phyloP scores from a whole-genome alignment of 1,140 invertebrate species.

The Colletes gigas region DNA sequence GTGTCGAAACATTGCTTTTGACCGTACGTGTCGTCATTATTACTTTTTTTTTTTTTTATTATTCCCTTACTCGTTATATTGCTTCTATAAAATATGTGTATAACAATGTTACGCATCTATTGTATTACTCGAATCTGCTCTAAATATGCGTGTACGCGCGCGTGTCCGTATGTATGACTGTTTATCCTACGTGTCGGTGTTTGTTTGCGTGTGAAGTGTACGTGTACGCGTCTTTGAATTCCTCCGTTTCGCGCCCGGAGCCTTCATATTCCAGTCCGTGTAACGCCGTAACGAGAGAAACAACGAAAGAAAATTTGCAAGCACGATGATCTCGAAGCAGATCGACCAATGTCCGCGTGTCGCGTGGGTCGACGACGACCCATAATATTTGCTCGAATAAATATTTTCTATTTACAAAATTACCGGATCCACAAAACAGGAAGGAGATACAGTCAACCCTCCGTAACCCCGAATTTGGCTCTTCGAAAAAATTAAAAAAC shows the following conservation, averaged over 20 bases:
- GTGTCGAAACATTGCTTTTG: constrained; percentile 82
- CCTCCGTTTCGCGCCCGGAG: background rate
- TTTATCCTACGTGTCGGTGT: constrained; percentile 20
- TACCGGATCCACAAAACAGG: background rate
- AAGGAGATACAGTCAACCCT: too few species aligned
- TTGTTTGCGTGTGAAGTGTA: background rate
- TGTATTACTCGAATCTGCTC: constrained; percentile 68
- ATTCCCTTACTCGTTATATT: constrained; percentile 65
- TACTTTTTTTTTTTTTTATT: constrained; percentile 52
- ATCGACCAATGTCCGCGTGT: too few species aligned
- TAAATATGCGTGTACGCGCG: constrained; percentile 50
- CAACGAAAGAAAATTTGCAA: background rate
- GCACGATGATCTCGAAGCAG: background rate
- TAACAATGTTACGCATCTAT: constrained; percentile 74
- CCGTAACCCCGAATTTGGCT: too few species aligned
- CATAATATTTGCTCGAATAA: background rate
- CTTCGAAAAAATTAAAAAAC: too few species aligned
- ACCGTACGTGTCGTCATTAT: constrained; percentile 74
- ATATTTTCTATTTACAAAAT: background rate
- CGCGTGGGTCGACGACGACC: background rate
- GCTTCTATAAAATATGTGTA: constrained; percentile 77
- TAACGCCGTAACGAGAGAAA: background rate
- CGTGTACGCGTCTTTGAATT: background rate
- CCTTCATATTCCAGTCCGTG: background rate
- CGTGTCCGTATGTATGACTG: constrained; percentile 10